Evolutionary conservation across 2,888 invertebrate genomes (phyloP), one percentile per base, ranked within the genome.

Genomic region (Andricus quercusramuli): DNA sequence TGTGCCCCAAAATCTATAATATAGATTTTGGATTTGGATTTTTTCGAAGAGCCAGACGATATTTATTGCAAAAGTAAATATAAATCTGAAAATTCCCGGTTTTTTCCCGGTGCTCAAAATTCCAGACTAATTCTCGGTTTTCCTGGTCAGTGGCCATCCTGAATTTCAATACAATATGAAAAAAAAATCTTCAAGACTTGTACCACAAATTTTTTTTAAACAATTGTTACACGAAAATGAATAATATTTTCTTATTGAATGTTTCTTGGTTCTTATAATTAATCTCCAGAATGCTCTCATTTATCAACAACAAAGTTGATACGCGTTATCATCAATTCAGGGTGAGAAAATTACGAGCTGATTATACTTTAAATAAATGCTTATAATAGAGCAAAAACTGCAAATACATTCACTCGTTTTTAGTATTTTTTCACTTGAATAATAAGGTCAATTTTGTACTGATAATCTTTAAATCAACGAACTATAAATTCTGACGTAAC

Each of bases 241-340:
- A 17, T 47, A 47, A 47, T 17, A 17, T 47, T 47, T 47, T 17
- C 47, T 17, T 17, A 47, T 47, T 5, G 1, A 17, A 47, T 47
- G 47, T 17, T n/a, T n/a, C 9, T 56, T 56, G 11, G 9, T 65
- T 32, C 32, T 32, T 17, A 1, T 17, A 17, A 32, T 65, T 65
- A 65, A 20, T 65, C 20, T 65, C 32, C 32, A 29, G 20, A 65
- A 37, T 6, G 9, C 32, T 65, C 32, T 29, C 65, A 32, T 17
- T 70, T 68, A 25, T 68, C 65, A 65, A 65, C 4, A 44, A 44
- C 41, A 37, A 32, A 65, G 32, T 44, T 44, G 22, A 68, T 68
- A 68, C 13, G 17, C 11, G 25, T 68, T 68, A 68, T 68, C 44
- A 47, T 17, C 17, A 47, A 17, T 47, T 17, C 47, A 68, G 25